Percentiles rank a stretch among this genome's conserved stretches.
Conservation (phyloP, 2,888 invertebrate genomes). For the Lumbricus terrestris region DNA sequence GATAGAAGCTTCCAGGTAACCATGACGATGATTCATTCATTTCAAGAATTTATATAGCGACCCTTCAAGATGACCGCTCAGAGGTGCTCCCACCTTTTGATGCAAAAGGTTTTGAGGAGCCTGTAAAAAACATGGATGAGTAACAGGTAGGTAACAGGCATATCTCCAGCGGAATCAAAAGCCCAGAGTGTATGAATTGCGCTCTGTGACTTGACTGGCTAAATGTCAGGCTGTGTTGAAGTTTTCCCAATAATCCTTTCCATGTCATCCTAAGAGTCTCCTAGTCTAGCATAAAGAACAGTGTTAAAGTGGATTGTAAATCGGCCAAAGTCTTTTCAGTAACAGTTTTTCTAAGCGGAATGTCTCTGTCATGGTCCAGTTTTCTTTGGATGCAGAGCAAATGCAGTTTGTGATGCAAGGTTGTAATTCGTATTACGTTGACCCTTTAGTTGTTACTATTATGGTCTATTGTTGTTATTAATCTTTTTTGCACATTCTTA, state of each 20-base stretch:
- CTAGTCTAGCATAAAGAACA: not conserved
- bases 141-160: too few relatives aligned
- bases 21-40: too few relatives aligned
- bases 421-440: not conserved
- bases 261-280: not conserved
- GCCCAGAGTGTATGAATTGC: not conserved
- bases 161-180: too few relatives aligned
- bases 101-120: too few relatives aligned
- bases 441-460: not conserved
- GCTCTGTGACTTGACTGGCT: not conserved
- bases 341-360: not conserved
- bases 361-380: not conserved
- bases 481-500: not conserved
- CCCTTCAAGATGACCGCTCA: too few relatives aligned
- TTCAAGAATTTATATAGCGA: not conserved
- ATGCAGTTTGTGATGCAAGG: not conserved
- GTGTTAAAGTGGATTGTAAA: not conserved
- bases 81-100: too few relatives aligned
- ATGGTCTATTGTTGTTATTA: not conserved
- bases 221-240: not conserved
- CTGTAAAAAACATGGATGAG: too few relatives aligned
- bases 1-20: conserved; percentile 38
- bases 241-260: not conserved
- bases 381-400: not conserved
- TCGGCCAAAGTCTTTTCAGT: not conserved